Evolutionary conservation across 2,888 invertebrate genomes (phyloP), one percentile per base, ranked within the genome.

Genomic region (Lordiphosa andalusiaca): DNA sequence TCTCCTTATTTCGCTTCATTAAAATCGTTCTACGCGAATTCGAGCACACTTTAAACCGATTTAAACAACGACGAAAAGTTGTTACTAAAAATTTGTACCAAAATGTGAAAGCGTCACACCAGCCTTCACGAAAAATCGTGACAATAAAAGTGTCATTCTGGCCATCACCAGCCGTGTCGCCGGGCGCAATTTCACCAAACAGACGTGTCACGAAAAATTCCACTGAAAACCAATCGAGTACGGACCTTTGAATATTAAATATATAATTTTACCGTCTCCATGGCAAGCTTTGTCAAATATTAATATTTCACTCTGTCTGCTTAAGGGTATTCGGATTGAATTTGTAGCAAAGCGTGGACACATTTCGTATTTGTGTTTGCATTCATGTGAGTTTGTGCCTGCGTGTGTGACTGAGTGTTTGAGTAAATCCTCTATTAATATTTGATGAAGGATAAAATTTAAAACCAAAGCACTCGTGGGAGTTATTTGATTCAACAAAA

Each of bases 371-470:
- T 40, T 40, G 12, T 38, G 13, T 46, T 50, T 6, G 30, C 13
- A 19, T 50, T 50, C 30, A 33, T 40, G 39, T 42, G 53, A 44
- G 7, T 21, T 21, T 13, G 33, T 50, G 5, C 37, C 13, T 38
- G 19, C 42, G 25, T 60, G 41, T 49, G 39, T 44, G 37, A 33
- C 23, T 36, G 33, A 44, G 53, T 46, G 48, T 44, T 44, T 49
- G 53, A 48, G 48, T 48, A 48, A 19, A 62, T 59, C 41, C 58
- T 60, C 57, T 56, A 49, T 75, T 53, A 71, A 75, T 78, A 74
- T 60, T 71, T 62, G 71, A 82, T 61, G 52, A 42, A 23, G 69
- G 66, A 69, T 78, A 71, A 59, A 53, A 74, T 69, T 61, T 66
- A 48, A 63, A 77, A 60, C 40, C 65, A 64, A 50, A 23, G 40